These are phyloP conservation scores for Nymphalis io DNA, from an alignment of 1,140 invertebrate genomes.

Conservation along the genomic window DNA sequence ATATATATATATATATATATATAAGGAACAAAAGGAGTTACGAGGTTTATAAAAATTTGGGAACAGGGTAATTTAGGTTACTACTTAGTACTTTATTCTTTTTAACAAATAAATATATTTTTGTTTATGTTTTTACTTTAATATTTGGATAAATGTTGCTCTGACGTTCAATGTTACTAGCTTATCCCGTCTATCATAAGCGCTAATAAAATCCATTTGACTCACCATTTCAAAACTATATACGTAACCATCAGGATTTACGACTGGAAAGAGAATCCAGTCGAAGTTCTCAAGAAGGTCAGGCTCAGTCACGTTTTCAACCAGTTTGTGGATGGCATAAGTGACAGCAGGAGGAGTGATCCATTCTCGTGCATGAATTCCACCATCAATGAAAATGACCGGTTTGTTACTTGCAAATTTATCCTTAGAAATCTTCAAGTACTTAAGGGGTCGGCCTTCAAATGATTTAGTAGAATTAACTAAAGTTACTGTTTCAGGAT, in stretches of 20 bases:
- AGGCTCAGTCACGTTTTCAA: conserved; percentile 71
- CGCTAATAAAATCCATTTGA: not conserved
- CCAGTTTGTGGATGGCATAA: conserved; percentile 76
- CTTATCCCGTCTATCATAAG: not conserved
- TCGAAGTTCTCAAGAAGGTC: conserved; percentile 69
- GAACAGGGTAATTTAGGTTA: too few relatives aligned
- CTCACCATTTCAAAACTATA: conserved; percentile 52
- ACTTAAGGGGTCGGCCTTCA: conserved; percentile 77
- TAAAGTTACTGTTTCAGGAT: conserved; percentile 69
- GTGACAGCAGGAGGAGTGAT: conserved; percentile 78
- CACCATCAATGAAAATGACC: conserved; percentile 50
- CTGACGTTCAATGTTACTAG: not conserved
- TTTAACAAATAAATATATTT: too few relatives aligned
- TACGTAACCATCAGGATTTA: conserved; percentile 81
- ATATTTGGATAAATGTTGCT: too few relatives aligned
- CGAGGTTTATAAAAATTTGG: too few relatives aligned
- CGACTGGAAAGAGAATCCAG: conserved; percentile 75
- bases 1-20: too few relatives aligned
- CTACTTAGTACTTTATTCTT: too few relatives aligned
- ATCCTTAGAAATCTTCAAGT: conserved; percentile 79
- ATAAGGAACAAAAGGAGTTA: too few relatives aligned
- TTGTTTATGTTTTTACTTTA: too few relatives aligned
- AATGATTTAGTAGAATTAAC: conserved; percentile 74
- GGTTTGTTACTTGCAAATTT: conserved; percentile 75
- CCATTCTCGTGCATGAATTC: conserved; percentile 83